These are phyloP conservation scores for Syngnathus typhle DNA, from an alignment of 2,113 vertebrate genomes.

Conservation along the genomic window DNA sequence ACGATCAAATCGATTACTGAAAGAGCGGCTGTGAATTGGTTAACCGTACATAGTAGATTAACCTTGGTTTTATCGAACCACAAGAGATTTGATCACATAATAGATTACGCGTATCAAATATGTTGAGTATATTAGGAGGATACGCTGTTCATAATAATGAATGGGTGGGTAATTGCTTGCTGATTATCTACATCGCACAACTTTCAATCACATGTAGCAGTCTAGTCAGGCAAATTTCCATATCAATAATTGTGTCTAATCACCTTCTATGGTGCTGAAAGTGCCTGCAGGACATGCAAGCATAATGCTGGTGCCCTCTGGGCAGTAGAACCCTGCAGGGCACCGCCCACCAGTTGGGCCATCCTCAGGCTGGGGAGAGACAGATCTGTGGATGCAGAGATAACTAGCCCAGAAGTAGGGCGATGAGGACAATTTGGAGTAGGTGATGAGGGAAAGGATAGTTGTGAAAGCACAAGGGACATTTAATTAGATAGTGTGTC, in stretches of 20 bases:
- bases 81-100: no score
- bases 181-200: no score
- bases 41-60: background rate
- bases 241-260: conserved; percentile 20
- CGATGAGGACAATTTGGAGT: conserved; percentile 18
- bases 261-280: conserved; percentile 70
- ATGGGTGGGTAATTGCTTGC: no score
- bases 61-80: no score
- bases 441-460: conserved; percentile 5
- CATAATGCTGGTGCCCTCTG: conserved; percentile 68
- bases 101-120: no score
- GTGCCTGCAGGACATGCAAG: conserved; percentile 75
- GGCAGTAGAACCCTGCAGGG: conserved; percentile 76
- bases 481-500: conserved; percentile 30
- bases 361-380: conserved; percentile 60
- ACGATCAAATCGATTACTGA: background rate
- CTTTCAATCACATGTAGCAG: background rate
- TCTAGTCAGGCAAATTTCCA: background rate
- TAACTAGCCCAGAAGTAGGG: conserved; percentile 51
- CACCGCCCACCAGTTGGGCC: conserved; percentile 69
- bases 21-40: background rate
- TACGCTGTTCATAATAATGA: no score
- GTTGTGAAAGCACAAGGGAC: conserved; percentile 3
- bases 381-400: conserved; percentile 65
- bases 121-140: no score